Conservation (phyloP, 1,140 invertebrate genomes). For the Leptinotarsa texana region DNA sequence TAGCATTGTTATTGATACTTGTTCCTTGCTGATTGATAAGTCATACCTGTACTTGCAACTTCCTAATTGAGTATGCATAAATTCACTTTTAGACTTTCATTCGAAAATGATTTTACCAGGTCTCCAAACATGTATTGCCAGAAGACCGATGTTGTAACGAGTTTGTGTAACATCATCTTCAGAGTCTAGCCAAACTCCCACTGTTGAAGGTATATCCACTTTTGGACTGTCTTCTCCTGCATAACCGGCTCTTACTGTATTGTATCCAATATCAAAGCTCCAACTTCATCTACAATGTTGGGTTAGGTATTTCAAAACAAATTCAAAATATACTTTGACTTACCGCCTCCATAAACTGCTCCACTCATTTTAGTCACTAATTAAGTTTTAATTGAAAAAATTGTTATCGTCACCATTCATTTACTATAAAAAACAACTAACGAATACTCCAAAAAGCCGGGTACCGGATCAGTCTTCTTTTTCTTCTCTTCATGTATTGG, state of each 20-base stretch:
- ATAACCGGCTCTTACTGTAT: constrained; percentile 73
- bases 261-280: constrained; percentile 75
- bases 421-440: neutral
- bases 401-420: neutral
- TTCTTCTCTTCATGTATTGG: too few relatives aligned
- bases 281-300: constrained; percentile 69
- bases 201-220: constrained; percentile 78
- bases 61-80: too few relatives aligned
- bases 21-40: too few relatives aligned
- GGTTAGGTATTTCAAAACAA: constrained; percentile 33
- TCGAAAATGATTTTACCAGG: constrained; percentile 35
- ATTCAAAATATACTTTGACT: constrained; percentile 25
- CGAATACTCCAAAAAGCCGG: too few relatives aligned
- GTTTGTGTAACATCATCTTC: constrained; percentile 58
- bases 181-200: constrained; percentile 70
- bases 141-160: constrained; percentile 66
- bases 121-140: constrained; percentile 58
- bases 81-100: too few relatives aligned
- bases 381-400: constrained; percentile 22
- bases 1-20: too few relatives aligned
- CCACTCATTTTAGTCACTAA: constrained; percentile 54
- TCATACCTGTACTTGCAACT: too few relatives aligned
- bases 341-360: constrained; percentile 60
- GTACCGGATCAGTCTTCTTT: too few relatives aligned
- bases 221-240: constrained; percentile 88